Conservation (phyloP, 92 coral and sea anemone genomes). For the Porites cylindrica region DNA sequence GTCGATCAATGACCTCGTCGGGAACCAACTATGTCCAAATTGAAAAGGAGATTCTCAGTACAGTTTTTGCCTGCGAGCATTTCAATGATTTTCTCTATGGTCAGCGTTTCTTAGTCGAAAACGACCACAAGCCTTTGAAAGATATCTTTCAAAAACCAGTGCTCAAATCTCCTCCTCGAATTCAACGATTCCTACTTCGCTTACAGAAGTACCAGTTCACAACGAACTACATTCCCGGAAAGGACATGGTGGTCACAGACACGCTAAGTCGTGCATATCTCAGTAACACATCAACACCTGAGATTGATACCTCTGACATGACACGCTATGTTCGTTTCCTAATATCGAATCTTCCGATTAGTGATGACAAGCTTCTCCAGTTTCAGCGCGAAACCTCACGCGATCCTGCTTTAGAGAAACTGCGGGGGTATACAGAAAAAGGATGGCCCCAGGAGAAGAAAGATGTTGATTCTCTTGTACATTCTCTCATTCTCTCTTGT, state of each 20-base stretch:
- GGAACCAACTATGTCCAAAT: constrained; percentile 52
- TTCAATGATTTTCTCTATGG: constrained; percentile 5
- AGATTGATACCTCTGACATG: constrained; percentile 20
- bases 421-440: constrained; percentile 6
- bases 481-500: no score
- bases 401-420: constrained; percentile 14
- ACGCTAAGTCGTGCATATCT: constrained; percentile 17
- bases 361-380: constrained; percentile 36
- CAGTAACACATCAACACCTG: constrained; percentile 27
- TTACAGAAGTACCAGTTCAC: constrained; percentile 2
- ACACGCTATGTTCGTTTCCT: constrained; percentile 24
- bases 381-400: constrained; percentile 39
- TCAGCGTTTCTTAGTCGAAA: no score
- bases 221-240: not conserved
- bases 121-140: not conserved
- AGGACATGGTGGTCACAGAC: constrained; percentile 7
- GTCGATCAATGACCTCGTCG: constrained; percentile 37
- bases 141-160: constrained; percentile 14
- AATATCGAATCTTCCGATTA: constrained; percentile 46
- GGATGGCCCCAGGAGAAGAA: constrained; percentile 35
- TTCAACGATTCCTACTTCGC: constrained; percentile 13
- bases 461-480: not conserved
- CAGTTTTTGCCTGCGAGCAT: constrained; percentile 47
- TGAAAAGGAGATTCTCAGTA: constrained; percentile 37
- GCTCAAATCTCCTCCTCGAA: constrained; percentile 24